These are phyloP conservation scores for Cheilosia vernalis DNA, from an alignment of 2,888 invertebrate genomes.

Conservation along the genomic window DNA sequence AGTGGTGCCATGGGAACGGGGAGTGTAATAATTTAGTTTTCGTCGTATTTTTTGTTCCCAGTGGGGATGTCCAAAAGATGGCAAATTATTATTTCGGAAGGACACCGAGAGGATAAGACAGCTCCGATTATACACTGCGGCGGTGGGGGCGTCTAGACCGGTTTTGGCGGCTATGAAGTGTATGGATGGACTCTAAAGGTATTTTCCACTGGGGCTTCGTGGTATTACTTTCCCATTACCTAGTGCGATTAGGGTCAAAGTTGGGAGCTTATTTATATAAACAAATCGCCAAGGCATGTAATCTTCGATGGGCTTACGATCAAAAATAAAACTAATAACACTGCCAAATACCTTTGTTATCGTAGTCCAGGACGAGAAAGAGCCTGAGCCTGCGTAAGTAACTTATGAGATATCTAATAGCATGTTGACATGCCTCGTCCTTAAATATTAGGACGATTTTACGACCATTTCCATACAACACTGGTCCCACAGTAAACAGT, in stretches of 20 bases:
- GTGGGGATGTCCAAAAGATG: conserved; percentile 38
- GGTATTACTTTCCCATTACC: conserved; percentile 59
- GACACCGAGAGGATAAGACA: conserved; percentile 11
- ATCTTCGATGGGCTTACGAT: conserved; percentile 31
- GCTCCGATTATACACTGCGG: not conserved
- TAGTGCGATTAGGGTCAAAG: conserved; percentile 19
- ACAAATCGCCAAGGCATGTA: conserved; percentile 34
- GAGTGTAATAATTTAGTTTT: conserved; percentile 17
- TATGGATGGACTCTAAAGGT: conserved; percentile 53
- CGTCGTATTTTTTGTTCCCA: not conserved
- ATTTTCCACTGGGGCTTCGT: not conserved
- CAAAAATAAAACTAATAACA: not conserved
- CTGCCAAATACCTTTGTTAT: not conserved
- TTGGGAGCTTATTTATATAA: conserved; percentile 28
- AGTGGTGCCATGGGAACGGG: not conserved
- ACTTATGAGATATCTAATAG: too few relatives aligned
- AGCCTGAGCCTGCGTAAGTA: not conserved
- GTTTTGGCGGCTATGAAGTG: conserved; percentile 31
- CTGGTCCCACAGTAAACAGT: too few relatives aligned
- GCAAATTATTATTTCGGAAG: conserved; percentile 52
- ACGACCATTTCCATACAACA: not conserved
- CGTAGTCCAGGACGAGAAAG: conserved; percentile 7
- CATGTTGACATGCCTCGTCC: not conserved
- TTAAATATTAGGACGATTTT: conserved; percentile 11
- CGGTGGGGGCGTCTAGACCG: conserved; percentile 38